These are phyloP conservation scores for Macquaria ambigua DNA, from an alignment of 2,113 vertebrate genomes.

Conservation along the genomic window DNA sequence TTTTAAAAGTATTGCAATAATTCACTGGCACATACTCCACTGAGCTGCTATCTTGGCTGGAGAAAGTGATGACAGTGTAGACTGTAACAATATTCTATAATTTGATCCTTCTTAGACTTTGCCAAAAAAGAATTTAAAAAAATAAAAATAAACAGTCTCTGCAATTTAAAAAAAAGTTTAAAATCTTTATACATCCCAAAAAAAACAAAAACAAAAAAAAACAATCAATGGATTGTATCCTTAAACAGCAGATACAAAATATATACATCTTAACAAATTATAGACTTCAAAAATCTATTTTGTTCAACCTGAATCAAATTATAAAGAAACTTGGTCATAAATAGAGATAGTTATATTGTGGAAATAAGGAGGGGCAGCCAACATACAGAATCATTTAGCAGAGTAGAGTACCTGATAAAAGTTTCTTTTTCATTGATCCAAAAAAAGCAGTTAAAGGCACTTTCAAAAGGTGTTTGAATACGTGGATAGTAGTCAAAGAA, in stretches of 20 bases:
- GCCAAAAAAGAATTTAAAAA: conserved; percentile 24
- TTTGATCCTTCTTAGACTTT: conserved; percentile 38
- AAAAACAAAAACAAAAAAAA: too few species aligned
- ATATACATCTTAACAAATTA: conserved; percentile 60
- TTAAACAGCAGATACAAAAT: conserved; percentile 62
- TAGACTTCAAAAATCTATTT: conserved; percentile 43
- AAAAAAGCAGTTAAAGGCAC: conserved; percentile 67
- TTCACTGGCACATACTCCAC: conserved; percentile 30
- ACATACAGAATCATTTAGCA: conserved; percentile 11
- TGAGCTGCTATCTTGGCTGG: conserved; percentile 40
- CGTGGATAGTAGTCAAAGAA: conserved; percentile 39
- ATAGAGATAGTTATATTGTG: conserved; percentile 39
- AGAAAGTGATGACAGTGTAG: conserved; percentile 25
- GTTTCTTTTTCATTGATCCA: conserved; percentile 44
- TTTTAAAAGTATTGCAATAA: conserved; percentile 52
- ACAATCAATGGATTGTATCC: conserved; percentile 34
- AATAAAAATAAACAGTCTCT: conserved; percentile 35
- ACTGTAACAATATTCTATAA: conserved; percentile 20
- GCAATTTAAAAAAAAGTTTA: conserved; percentile 29
- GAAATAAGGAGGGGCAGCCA: conserved; percentile 38
- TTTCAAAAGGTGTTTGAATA: conserved; percentile 58
- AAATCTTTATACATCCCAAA: conserved; percentile 45
- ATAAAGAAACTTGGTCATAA: conserved; percentile 60
- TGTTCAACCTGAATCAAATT: conserved; percentile 39
- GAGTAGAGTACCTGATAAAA: conserved; percentile 47